Evolutionary conservation across 2,113 vertebrate genomes (phyloP), one percentile per base, ranked within the genome.

Genomic region (Panthera leo): DNA sequence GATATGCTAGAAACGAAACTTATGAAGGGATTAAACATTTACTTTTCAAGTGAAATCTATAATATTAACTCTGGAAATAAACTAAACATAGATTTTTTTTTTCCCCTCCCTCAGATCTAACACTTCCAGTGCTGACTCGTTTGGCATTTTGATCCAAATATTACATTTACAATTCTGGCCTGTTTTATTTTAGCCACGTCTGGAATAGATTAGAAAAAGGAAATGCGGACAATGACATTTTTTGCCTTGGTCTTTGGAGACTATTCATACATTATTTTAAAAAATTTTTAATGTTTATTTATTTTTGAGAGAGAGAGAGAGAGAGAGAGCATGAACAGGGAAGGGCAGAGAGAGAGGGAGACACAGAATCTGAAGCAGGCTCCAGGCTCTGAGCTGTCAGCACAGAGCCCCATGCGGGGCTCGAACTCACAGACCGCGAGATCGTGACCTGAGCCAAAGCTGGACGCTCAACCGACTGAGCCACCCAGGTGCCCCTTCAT

Each of bases 201-300:
- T 87, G 36, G 65, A 23, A 21, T 67, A 89, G 67, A 84, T 92
- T 95, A 96, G 79, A 89, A 84, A 85, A 85, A 95, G 45, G 34
- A 96, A 88, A 88, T 48, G 19, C 0, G 85, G 58, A 67, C 55
- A 96, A 61, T 68, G 89, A 36, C n/a, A 93, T 63, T 79, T 94
- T 93, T 93, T 83, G 29, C n/a, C 79, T 91, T 96, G 45, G 76
- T 67, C 68, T 97, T 91, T 89, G 42, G 90, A 94, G 48, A 88
- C 45, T 82, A 34, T 75, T 91, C 36, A 90, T 36, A 80, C 8
- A 89, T 89, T 94, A 88, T 68, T 82, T 95, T 5, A 31, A 86
- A 93, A 80, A 94, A 2, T 1, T 45, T 8, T 45, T 45, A 45
- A 45, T 45, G 45, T 45, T 45, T 45, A 45, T 45, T 45, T 45